A percentile compares a stretch with the other conserved stretches of the same genome.
Evolutionary conservation across 1,140 invertebrate species (phyloP).

Genomic region (Sminthurinus signatus): DNA sequence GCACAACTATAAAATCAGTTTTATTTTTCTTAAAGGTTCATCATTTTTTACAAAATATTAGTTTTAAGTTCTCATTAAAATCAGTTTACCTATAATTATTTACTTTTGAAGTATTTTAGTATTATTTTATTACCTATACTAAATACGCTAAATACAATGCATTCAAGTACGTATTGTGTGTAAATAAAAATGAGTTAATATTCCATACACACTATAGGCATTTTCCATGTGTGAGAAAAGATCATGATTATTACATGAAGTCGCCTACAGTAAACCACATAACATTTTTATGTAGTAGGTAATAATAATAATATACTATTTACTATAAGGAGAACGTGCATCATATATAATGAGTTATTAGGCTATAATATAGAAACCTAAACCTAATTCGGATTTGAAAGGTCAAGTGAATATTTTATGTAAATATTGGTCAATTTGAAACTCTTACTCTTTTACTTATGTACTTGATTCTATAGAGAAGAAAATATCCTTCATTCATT

Average conservation of each 20-base stretch:
- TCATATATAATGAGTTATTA: not conserved
- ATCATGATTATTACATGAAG: not conserved
- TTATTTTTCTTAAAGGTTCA: too few relatives aligned
- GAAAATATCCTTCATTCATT: not conserved
- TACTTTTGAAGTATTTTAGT: too few relatives aligned
- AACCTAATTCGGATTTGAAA: conserved; percentile 4
- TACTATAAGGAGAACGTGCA: not conserved
- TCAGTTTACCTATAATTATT: too few relatives aligned
- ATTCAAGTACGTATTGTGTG: too few relatives aligned
- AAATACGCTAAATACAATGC: too few relatives aligned
- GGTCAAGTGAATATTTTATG: conserved; percentile 9
- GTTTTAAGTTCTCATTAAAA: too few relatives aligned
- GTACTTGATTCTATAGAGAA: not conserved
- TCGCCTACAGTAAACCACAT: not conserved
- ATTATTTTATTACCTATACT: too few relatives aligned
- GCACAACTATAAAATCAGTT: too few relatives aligned
- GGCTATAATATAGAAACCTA: not conserved
- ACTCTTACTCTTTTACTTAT: not conserved
- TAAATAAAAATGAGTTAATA: too few relatives aligned
- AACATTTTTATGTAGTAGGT: not conserved
- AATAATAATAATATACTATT: not conserved
- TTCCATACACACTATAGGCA: too few relatives aligned
- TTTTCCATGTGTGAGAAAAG: too few relatives aligned
- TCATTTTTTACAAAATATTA: too few relatives aligned
- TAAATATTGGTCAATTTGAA: not conserved